These are phyloP conservation scores for Helogale parvula DNA, from an alignment of 2,113 vertebrate genomes.

Conservation along the genomic window DNA sequence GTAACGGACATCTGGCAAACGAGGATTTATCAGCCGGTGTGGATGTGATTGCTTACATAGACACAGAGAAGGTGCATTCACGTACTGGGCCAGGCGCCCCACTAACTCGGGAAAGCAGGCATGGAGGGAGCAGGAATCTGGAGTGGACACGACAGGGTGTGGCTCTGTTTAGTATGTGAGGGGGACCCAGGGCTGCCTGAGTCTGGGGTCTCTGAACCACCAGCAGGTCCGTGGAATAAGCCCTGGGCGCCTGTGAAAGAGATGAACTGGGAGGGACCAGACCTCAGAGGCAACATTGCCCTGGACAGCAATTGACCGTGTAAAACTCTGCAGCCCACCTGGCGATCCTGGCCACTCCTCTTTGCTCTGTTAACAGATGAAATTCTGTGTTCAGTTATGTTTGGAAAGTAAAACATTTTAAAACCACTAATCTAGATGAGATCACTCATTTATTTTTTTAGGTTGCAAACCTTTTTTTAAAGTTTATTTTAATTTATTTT, in stretches of 20 bases:
- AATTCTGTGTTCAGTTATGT: neutral
- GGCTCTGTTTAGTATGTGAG: neutral
- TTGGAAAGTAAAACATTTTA: conserved; percentile 5
- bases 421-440: neutral
- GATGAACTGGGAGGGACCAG: neutral
- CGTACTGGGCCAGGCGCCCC: too few species aligned
- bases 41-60: neutral
- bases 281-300: neutral
- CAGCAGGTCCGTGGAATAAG: neutral
- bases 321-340: neutral
- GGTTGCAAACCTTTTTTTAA: too few species aligned
- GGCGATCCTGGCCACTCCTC: neutral
- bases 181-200: neutral
- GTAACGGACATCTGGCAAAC: neutral
- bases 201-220: neutral
- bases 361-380: conserved; percentile 5
- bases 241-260: neutral
- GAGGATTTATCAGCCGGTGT: neutral
- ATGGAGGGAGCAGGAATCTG: neutral
- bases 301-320: neutral
- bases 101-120: neutral
- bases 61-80: neutral
- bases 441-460: neutral
- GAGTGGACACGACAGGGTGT: neutral
- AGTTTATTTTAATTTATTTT: too few species aligned